These are phyloP conservation scores for Andrena marginata DNA, from an alignment of 2,888 invertebrate genomes.

Conservation along the genomic window DNA sequence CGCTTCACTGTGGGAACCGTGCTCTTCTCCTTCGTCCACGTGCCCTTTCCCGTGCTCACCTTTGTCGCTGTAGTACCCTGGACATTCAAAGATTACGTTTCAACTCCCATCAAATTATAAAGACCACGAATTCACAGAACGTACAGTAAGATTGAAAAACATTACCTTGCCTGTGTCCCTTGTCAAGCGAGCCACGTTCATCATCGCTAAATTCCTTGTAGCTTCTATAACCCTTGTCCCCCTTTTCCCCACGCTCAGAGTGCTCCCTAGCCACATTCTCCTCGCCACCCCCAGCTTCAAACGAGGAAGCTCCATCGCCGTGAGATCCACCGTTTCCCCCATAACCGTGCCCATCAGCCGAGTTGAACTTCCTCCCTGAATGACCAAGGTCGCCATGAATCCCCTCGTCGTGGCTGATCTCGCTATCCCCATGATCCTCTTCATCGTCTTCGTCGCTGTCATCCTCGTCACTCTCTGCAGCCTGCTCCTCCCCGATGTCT, in stretches of 20 bases:
- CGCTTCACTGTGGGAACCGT: constrained; percentile 87
- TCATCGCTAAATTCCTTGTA: constrained; percentile 87
- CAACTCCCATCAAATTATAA: constrained; percentile 4
- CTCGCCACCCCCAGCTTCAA: constrained; percentile 85
- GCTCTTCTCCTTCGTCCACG: constrained; percentile 86
- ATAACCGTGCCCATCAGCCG: neutral
- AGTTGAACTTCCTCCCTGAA: neutral
- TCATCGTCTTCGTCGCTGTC: constrained; percentile 68
- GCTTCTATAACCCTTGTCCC: constrained; percentile 87
- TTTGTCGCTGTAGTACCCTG: constrained; percentile 86
- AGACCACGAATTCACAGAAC: neutral
- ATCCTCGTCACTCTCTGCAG: constrained; percentile 35
- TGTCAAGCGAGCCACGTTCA: constrained; percentile 86
- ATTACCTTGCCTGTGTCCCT: constrained; percentile 85
- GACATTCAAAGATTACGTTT: neutral
- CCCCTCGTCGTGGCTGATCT: constrained; percentile 27
- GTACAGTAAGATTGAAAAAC: neutral
- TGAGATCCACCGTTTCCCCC: constrained; percentile 6
- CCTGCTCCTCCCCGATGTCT: constrained; percentile 25
- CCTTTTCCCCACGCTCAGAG: constrained; percentile 87
- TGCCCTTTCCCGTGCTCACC: constrained; percentile 87
- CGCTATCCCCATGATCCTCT: constrained; percentile 12
- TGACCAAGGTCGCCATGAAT: constrained; percentile 10
- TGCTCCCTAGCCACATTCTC: constrained; percentile 86
- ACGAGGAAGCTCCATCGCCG: constrained; percentile 10